Evolutionary conservation across 2,113 vertebrate genomes (phyloP).

Genomic region (Corydoras maculifer): DNA sequence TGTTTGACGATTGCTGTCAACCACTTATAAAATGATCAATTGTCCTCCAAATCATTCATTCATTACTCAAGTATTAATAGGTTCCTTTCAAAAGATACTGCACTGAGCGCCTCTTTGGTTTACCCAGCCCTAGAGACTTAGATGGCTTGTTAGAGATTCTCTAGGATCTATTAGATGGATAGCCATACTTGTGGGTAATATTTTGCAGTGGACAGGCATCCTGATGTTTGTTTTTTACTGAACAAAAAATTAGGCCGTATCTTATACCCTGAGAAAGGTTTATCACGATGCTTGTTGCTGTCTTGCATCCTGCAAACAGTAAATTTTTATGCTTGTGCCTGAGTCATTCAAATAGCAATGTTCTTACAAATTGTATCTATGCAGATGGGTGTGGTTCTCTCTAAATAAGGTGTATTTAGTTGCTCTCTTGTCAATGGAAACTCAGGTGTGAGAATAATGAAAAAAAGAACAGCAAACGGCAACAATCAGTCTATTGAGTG

Average conservation of each 20-base stretch:
- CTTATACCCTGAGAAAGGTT: no score
- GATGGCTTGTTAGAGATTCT: slow-evolving; percentile 33
- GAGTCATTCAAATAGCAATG: no score
- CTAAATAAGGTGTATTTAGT: no score
- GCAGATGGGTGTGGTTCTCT: no score
- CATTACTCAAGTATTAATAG: slow-evolving; percentile 42
- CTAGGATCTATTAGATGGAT: slow-evolving; percentile 45
- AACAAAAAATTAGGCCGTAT: background rate
- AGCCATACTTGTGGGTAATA: slow-evolving; percentile 39
- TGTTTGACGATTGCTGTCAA: slow-evolving; percentile 32
- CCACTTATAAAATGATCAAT: slow-evolving; percentile 39
- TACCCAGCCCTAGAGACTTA: slow-evolving; percentile 17
- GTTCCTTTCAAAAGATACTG: slow-evolving; percentile 9
- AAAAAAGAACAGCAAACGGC: no score
- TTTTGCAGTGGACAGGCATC: slow-evolving; percentile 29
- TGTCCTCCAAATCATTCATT: slow-evolving; percentile 25
- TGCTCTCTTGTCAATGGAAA: no score
- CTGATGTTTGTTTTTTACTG: slow-evolving; percentile 44
- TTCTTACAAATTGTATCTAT: no score
- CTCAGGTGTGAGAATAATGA: no score
- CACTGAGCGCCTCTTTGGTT: slow-evolving; percentile 7
- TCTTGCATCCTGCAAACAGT: no score
- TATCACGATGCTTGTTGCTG: no score
- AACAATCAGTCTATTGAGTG: no score
- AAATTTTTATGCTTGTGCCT: no score